phyloP scores from a whole-genome alignment of 1,140 invertebrate genomes.

The Apis florea region DNA sequence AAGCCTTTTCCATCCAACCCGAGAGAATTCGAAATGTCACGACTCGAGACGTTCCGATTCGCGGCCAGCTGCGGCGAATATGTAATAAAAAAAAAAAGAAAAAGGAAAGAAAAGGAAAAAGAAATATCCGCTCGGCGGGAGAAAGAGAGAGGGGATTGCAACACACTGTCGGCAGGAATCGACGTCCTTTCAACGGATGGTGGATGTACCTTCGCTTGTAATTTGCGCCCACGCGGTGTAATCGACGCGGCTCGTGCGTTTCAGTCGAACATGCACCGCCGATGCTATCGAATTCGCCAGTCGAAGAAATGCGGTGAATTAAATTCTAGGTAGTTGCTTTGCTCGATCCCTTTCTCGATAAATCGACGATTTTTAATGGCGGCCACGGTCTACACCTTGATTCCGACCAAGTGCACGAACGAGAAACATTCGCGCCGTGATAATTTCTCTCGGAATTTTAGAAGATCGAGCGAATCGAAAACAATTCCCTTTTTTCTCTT shows the following conservation, averaged over 20 bases:
- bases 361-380: background rate
- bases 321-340: background rate
- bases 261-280: constrained; percentile 16
- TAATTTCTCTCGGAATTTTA: no score
- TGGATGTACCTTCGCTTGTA: constrained; percentile 72
- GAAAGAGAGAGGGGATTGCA: constrained; percentile 27
- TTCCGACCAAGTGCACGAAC: no score
- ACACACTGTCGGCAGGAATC: constrained; percentile 34
- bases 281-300: constrained; percentile 30
- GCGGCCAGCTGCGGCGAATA: constrained; percentile 1
- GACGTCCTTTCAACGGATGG: constrained; percentile 44
- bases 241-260: constrained; percentile 45
- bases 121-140: background rate
- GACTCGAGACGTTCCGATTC: constrained; percentile 23
- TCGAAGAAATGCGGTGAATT: constrained; percentile 17
- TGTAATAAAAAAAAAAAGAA: no score
- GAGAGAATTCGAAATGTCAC: constrained; percentile 33
- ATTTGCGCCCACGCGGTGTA: constrained; percentile 73
- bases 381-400: background rate
- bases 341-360: background rate
- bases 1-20: constrained; percentile 3
- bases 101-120: background rate
- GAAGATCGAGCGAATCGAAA: no score
- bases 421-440: no score
- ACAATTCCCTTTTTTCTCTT: no score